Base-by-base conservation (phyloP, 2,888 invertebrate genomes). In the Thymelicus sylvestris region DNA sequence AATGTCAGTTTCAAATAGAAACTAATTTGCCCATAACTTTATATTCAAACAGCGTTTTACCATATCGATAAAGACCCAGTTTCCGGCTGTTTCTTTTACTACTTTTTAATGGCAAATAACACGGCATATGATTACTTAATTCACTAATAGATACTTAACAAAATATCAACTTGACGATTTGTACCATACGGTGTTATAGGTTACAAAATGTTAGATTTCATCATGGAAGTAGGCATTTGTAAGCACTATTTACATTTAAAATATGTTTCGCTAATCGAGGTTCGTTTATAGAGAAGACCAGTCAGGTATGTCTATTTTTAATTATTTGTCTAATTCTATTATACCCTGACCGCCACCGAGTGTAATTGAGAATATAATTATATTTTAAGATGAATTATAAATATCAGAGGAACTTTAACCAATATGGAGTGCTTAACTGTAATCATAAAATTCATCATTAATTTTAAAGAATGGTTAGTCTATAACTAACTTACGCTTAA, bases 31-130 rank as follows among this genome's bases (percentile, higher is more conserved):
- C 44, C 44, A 44, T 10, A 44, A 8, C 8, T 44, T 44, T 44
- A 44, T 44, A 10, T 12, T 7, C 7, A 52, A 52, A 8, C 15
- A 52, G 24, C 24, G 0, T 12, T 41, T 8, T 41, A 41, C 7
- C 41, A 41, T 3, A 60, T 39, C 61, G 39, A 50, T 62, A 41
- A 39, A 48, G 50, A 5, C 38, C 39, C n/a, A 15, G n/a, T 61
- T 61, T 67, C 60, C 66, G 31, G 57, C 24, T 57, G 61, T 67
- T 50, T 62, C 44, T 67, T 67, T 67, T 67, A 67, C 61, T 41
- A 24, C 7, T 52, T 61, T 67, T 67, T 67, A 67, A 67, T 67
- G 61, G 67, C 61, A 24, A 52, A 62, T 67, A 62, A 62, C n/a
- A 19, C 61, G 61, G 41, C 41, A n/a, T 67, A 39, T n/a, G 67